These are phyloP conservation scores for Epicampocera succincta DNA, from an alignment of 2,888 invertebrate species.

Conservation along the genomic window DNA sequence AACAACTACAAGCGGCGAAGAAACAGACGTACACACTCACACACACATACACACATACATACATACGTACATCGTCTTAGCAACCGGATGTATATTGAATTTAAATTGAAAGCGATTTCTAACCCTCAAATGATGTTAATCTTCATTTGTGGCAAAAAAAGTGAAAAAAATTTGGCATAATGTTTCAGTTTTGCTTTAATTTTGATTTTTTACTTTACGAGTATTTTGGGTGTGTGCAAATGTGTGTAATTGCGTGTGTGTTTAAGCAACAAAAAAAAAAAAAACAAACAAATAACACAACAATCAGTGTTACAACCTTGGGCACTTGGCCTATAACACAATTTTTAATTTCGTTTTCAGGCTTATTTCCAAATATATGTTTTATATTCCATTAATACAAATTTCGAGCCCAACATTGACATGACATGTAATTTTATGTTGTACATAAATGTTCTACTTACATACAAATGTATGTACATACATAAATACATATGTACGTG, in stretches of 20 bases:
- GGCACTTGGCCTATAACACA: constrained; percentile 15
- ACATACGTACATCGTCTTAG: constrained; percentile 50
- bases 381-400: no score
- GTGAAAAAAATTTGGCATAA: constrained; percentile 60
- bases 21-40: neutral
- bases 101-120: constrained; percentile 78
- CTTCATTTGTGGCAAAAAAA: constrained; percentile 63
- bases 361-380: no score
- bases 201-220: constrained; percentile 18
- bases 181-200: constrained; percentile 39
- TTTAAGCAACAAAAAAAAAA: constrained; percentile 28
- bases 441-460: no score
- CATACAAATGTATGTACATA: no score
- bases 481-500: no score
- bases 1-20: constrained; percentile 26
- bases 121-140: constrained; percentile 67
- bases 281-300: constrained; percentile 29
- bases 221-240: constrained; percentile 13
- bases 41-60: no score
- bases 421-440: no score
- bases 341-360: neutral
- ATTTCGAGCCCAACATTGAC: no score
- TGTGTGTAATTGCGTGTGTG: constrained; percentile 34
- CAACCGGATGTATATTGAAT: constrained; percentile 78
- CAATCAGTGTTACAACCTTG: constrained; percentile 27